A percentile compares a stretch with the other conserved stretches of the same genome.
These are phyloP conservation scores for Cyaniris semiargus DNA, from an alignment of 2,888 invertebrate genomes.

Conservation along the genomic window DNA sequence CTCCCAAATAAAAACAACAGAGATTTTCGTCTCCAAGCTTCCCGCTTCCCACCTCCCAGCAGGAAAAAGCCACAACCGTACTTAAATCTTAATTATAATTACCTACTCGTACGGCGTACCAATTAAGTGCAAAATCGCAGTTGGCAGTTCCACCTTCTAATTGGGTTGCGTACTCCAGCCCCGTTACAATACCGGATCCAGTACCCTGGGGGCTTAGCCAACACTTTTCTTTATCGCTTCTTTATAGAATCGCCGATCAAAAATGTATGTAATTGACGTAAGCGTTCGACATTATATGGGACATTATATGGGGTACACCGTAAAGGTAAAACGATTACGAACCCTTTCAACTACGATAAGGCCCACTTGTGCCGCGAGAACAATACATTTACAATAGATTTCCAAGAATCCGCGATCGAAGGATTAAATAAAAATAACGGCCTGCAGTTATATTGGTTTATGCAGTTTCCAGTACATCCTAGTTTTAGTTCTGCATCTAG, in stretches of 20 bases:
- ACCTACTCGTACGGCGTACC: not conserved
- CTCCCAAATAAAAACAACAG: no score
- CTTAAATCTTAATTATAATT: no score
- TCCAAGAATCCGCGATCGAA: no score
- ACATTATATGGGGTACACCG: no score
- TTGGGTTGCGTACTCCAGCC: not conserved
- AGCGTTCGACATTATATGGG: no score
- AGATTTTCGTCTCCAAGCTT: not conserved
- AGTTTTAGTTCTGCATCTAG: not conserved
- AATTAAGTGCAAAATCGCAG: slow-evolving; percentile 1
- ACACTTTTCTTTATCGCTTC: no score
- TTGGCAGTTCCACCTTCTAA: not conserved
- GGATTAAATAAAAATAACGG: not conserved
- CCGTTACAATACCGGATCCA: not conserved
- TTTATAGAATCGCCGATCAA: no score
- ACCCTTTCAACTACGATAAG: no score
- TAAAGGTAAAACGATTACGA: no score
- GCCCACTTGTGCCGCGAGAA: no score
- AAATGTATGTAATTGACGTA: no score
- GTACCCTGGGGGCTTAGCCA: not conserved
- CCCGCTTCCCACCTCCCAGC: not conserved
- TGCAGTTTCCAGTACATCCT: not conserved
- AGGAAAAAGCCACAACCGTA: not conserved
- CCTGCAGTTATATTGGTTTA: not conserved
- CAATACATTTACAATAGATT: no score